phyloP scores from a whole-genome alignment of 30 jellyfish, hydroid and myxozoan species.

The Cassiopea xamachana region DNA sequence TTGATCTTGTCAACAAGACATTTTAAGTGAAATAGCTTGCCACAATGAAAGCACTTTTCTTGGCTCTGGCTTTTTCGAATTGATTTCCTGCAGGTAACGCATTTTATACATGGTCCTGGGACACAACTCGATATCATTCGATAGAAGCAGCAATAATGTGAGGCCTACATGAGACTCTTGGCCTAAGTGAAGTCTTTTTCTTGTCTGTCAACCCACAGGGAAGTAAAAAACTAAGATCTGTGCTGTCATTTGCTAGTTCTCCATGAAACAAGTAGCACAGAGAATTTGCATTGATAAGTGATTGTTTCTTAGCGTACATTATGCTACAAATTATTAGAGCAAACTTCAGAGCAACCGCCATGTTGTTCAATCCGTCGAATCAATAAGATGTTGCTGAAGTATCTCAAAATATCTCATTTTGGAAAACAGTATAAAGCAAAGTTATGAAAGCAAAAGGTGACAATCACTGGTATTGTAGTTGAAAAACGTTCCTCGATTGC shows the following conservation, averaged over 20 bases:
- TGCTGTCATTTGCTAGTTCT: constrained; percentile 31
- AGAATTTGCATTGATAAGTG: constrained; percentile 15
- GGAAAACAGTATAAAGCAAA: no score
- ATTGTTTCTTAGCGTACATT: neutral
- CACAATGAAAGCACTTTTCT: neutral
- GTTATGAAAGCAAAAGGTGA: no score
- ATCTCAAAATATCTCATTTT: no score
- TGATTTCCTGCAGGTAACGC: constrained; percentile 15
- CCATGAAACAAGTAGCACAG: constrained; percentile 23
- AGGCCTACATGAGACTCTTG: constrained; percentile 27
- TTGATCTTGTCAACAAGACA: constrained; percentile 11
- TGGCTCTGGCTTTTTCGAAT: neutral
- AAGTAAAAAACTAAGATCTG: constrained; percentile 7
- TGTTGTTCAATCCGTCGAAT: neutral
- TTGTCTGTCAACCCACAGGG: constrained; percentile 37
- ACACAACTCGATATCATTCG: no score
- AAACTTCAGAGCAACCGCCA: neutral
- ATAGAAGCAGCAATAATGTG: constrained; percentile 18
- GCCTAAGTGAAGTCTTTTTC: constrained; percentile 37
- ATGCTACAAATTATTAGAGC: constrained; percentile 4
- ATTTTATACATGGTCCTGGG: neutral
- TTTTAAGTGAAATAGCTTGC: neutral
- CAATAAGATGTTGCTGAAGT: neutral
- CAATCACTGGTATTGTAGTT: no score
- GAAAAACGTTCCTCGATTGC: no score